A percentile compares a stretch with the other conserved stretches of the same genome.
Evolutionary conservation across 2,113 vertebrate genomes (phyloP).

Genomic region (Spea multiplicata): DNA sequence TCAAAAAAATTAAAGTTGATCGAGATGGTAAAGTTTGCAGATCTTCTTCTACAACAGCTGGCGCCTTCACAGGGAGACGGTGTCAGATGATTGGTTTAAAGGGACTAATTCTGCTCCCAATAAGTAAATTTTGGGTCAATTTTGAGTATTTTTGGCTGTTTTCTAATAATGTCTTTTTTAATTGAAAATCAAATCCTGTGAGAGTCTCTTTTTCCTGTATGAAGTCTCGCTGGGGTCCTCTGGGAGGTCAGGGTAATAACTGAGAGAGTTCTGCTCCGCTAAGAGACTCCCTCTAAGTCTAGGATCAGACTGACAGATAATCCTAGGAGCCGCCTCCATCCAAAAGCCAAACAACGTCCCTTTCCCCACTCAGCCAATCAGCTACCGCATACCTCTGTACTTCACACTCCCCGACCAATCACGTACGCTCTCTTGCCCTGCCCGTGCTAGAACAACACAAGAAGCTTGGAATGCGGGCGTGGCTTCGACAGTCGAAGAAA

Average conservation of each 20-base stretch:
- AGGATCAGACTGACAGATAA: slow-evolving; percentile 20
- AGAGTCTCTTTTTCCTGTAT: not conserved
- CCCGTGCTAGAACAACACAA: not conserved
- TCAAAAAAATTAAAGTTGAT: not conserved
- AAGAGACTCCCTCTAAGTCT: not conserved
- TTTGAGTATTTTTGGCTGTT: not conserved
- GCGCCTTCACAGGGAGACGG: not conserved
- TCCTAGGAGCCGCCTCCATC: not conserved
- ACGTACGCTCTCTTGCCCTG: not conserved
- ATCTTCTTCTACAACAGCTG: not conserved
- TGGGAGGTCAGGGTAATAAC: slow-evolving; percentile 36
- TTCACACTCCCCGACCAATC: slow-evolving; percentile 45
- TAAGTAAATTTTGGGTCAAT: not conserved
- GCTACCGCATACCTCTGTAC: not conserved
- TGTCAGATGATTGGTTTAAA: slow-evolving; percentile 13
- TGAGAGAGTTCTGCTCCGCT: not conserved
- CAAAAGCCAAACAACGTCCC: slow-evolving; percentile 7
- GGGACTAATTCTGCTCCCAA: not conserved
- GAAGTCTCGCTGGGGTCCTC: slow-evolving; percentile 20
- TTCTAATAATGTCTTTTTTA: not conserved
- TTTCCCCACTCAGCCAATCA: slow-evolving; percentile 37
- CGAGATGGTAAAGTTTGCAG: not conserved
- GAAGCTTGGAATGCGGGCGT: slow-evolving; percentile 58
- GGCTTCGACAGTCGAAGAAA: not conserved
- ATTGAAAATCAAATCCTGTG: not conserved